Evolutionary conservation across 2,113 vertebrate species (phyloP), one percentile per base, ranked within the genome.

Genomic region (Caloenas nicobarica): DNA sequence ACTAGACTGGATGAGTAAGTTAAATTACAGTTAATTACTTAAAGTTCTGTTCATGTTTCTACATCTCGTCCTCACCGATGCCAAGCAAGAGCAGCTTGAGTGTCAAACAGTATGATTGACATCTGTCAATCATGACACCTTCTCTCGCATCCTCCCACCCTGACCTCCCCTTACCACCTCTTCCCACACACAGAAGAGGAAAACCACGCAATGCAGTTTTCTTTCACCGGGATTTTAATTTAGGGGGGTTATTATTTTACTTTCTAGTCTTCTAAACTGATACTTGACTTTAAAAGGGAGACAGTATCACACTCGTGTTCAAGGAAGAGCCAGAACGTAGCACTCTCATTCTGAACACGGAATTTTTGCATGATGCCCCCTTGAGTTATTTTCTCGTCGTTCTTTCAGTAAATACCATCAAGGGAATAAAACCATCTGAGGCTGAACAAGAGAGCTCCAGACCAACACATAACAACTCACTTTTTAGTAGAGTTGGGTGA

Each of bases 361-460:
- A 58, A 65, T 69, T 85, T 95, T 65, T 78, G 29, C 62, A 48
- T 3, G 6, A 48, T 57, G 50, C 33, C 57, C 92, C 40, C 57
- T 87, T 31, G n/a, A 69, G 61, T 71, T 79, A 79, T 84, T 90
- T n/a, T n/a, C n/a, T n/a, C n/a, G 72, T 78, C 31, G 57, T 92
- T 78, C 69, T 95, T 91, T 91, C 77, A 48, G 60, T 48, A 84
- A 88, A 92, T 17, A 66, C 46, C 56, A 71, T 36, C 38, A 74
- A 89, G 54, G 40, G 50, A 76, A 81, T 65, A 57, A 91, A 94
- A 81, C 57, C 62, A 81, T 29, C 71, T 33, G 87, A 93, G 33
- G 61, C 72, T 86, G 65, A 94, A 91, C 66, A 84, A 95, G 95
- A 93, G 70, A 61, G 64, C 60, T 88, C 46, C 64, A 86, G 66